Conservation (phyloP, 2,797 vertebrate species). For the Leuciscus waleckii region DNA sequence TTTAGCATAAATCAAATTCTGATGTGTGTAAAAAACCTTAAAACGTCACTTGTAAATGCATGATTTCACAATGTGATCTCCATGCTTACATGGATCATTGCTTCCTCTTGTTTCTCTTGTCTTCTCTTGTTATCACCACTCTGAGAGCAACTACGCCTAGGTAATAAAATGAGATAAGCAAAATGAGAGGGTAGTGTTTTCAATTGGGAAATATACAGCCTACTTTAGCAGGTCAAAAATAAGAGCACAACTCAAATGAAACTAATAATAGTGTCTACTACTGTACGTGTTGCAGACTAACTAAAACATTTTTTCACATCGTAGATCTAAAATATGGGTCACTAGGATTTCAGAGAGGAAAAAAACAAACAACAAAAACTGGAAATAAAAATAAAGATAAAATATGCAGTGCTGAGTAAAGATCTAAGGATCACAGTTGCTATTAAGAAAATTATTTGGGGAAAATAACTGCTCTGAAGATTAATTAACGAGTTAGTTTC, state of each 20-base stretch:
- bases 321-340: conserved; percentile 82
- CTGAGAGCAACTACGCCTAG: conserved; percentile 60
- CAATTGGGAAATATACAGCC: conserved; percentile 72
- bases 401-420: conserved; percentile 77
- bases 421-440: conserved; percentile 77
- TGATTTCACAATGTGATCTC: conserved; percentile 76
- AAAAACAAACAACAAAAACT: conserved; percentile 51
- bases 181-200: conserved; percentile 78
- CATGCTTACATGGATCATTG: conserved; percentile 70
- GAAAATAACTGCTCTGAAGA: conserved; percentile 77
- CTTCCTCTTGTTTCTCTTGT: conserved; percentile 55
- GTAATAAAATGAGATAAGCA: conserved; percentile 79
- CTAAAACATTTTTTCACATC: conserved; percentile 68
- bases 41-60: conserved; percentile 71
- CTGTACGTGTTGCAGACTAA: conserved; percentile 63
- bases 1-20: conserved; percentile 75
- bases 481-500: conserved; percentile 80
- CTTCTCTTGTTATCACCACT: conserved; percentile 58
- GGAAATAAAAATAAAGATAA: conserved; percentile 66
- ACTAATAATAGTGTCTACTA: conserved; percentile 73
- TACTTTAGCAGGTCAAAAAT: conserved; percentile 66
- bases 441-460: conserved; percentile 80
- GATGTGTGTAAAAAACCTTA: conserved; percentile 69
- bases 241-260: conserved; percentile 65
- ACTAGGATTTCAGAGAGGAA: conserved; percentile 71